phyloP scores from a whole-genome alignment of 2,797 vertebrate genomes.

The Leptoclinus maculatus region DNA sequence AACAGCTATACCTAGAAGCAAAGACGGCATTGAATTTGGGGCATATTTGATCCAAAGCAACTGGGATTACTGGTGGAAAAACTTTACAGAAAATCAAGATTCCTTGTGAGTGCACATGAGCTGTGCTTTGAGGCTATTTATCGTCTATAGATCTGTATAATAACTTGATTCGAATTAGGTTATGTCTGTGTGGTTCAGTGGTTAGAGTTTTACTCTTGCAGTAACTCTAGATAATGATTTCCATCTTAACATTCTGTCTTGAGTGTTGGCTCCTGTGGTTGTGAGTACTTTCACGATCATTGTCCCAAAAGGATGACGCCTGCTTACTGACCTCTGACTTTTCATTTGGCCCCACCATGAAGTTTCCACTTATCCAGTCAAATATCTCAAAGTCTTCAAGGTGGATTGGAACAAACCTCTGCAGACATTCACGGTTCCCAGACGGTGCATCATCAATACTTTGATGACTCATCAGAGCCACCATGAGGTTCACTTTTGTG shows the following conservation, averaged over 20 bases:
- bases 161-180: neutral
- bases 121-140: conserved; percentile 4
- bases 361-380: neutral
- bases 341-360: neutral
- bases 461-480: neutral
- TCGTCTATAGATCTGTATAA: neutral
- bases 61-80: conserved; percentile 41
- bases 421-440: neutral
- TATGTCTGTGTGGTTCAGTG: conserved; percentile 1
- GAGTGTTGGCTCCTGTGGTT: neutral
- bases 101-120: conserved; percentile 24
- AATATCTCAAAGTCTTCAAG: neutral
- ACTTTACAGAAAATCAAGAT: conserved; percentile 11
- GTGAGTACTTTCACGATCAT: neutral
- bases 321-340: neutral
- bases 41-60: conserved; percentile 59
- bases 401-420: neutral
- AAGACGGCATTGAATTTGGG: conserved; percentile 38
- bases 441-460: neutral
- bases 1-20: conserved; percentile 60
- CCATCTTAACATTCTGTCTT: neutral
- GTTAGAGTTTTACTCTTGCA: conserved; percentile 1
- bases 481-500: neutral
- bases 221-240: neutral
- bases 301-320: neutral